Evolutionary conservation across 2,888 invertebrate species (phyloP).

Genomic region (Sphecodes monilicornis): DNA sequence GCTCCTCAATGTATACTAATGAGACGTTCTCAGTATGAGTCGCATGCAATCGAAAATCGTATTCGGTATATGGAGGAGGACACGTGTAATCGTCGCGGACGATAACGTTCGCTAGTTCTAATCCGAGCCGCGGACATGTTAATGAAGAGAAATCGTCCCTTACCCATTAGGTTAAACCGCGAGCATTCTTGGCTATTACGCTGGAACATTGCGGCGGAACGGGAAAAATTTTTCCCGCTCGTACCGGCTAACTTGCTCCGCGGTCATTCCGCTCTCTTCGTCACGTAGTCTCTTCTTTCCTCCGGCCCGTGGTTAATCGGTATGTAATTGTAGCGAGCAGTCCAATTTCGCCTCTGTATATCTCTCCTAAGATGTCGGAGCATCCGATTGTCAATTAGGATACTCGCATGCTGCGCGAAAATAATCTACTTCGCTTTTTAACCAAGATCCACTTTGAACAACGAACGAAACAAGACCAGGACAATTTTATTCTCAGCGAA

Average conservation of each 20-base stretch:
- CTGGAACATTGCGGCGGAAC: slow-evolving; percentile 35
- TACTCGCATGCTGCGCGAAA: neutral
- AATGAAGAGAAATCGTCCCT: slow-evolving; percentile 46
- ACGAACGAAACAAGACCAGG: no score
- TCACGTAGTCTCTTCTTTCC: slow-evolving; percentile 2
- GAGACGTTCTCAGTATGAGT: neutral
- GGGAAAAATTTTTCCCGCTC: slow-evolving; percentile 8
- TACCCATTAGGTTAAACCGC: slow-evolving; percentile 35
- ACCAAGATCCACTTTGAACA: no score
- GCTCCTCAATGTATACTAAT: neutral
- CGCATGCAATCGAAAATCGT: neutral
- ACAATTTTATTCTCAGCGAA: no score
- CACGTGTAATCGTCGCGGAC: neutral
- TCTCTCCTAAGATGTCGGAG: neutral
- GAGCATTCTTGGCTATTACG: slow-evolving; percentile 37
- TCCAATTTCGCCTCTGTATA: neutral
- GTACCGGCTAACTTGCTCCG: neutral
- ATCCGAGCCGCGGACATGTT: slow-evolving; percentile 5
- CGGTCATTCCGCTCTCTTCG: neutral
- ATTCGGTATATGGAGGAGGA: neutral
- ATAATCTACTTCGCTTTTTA: neutral
- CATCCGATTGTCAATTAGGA: neutral
- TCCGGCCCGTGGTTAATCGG: neutral
- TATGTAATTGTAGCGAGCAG: neutral
- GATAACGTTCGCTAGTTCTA: neutral